These are phyloP conservation scores for Proteles cristata DNA, from an alignment of 2,113 vertebrate species.

Conservation along the genomic window DNA sequence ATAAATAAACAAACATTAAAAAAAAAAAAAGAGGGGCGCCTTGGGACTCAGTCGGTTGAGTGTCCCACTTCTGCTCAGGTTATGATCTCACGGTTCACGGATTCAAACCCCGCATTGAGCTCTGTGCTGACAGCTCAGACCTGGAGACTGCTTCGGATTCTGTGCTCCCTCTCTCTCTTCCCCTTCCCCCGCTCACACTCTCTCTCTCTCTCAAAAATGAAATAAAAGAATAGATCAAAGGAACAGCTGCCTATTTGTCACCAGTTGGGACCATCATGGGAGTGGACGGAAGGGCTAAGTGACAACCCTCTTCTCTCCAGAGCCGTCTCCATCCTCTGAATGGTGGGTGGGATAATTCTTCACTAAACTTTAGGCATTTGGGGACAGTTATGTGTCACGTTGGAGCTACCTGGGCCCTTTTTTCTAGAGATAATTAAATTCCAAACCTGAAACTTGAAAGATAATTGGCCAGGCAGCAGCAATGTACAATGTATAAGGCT, in stretches of 20 bases:
- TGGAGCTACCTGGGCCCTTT: not conserved
- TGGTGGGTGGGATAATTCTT: conserved; percentile 15
- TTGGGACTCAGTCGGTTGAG: too few species aligned
- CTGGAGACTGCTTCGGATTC: too few species aligned
- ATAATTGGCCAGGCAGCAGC: conserved; percentile 16
- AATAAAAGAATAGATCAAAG: not conserved
- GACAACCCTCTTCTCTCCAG: not conserved
- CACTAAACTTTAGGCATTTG: conserved; percentile 28
- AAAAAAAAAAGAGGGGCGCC: too few species aligned
- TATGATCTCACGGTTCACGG: too few species aligned
- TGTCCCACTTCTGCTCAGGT: too few species aligned
- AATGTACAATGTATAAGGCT: not conserved
- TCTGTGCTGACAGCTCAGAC: too few species aligned
- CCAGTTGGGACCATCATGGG: not conserved
- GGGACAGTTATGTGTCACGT: conserved; percentile 23
- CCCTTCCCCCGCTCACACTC: too few species aligned
- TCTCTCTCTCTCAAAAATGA: too few species aligned
- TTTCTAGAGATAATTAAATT: conserved; percentile 56
- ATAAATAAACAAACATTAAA: too few species aligned
- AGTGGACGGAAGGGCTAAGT: not conserved
- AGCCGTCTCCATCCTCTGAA: not conserved
- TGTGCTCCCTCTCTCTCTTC: too few species aligned
- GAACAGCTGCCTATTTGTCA: not conserved
- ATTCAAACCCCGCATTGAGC: too few species aligned
- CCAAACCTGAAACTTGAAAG: conserved; percentile 28